Evolutionary conservation across 2,888 invertebrate species (phyloP).

Genomic region (Melinaea marsaeus): DNA sequence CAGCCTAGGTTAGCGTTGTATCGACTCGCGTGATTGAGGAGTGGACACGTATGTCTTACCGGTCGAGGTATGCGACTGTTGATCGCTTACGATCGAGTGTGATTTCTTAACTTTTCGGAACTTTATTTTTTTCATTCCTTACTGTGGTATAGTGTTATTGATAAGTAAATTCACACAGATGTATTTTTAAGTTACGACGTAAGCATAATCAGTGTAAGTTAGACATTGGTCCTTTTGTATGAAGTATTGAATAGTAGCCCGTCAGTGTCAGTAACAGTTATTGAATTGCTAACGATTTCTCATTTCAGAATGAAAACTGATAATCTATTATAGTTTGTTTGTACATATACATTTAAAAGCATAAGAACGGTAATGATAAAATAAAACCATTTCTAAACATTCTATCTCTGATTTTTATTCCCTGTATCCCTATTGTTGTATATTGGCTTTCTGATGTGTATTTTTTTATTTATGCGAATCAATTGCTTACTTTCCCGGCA

Average conservation of each 20-base stretch:
- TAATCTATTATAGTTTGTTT: conserved; percentile 75
- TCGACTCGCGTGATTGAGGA: conserved; percentile 45
- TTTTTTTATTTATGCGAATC: no score
- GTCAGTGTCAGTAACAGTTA: conserved; percentile 44
- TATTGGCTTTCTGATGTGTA: neutral
- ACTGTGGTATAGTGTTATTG: conserved; percentile 73
- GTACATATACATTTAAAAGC: conserved; percentile 76
- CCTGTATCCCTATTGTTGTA: neutral
- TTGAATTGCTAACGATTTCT: conserved; percentile 70
- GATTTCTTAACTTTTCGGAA: conserved; percentile 65
- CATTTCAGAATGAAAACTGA: conserved; percentile 70
- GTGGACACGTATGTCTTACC: conserved; percentile 48
- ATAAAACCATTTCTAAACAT: conserved; percentile 75
- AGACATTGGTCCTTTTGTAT: conserved; percentile 60
- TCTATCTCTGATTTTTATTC: conserved; percentile 39
- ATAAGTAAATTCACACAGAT: conserved; percentile 60
- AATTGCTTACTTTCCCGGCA: no score
- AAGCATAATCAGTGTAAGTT: conserved; percentile 71
- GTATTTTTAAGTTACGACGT: conserved; percentile 73
- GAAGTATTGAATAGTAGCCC: conserved; percentile 40
- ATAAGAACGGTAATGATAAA: conserved; percentile 76
- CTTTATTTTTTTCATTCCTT: conserved; percentile 71
- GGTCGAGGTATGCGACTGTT: conserved; percentile 48
- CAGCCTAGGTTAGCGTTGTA: conserved; percentile 68
- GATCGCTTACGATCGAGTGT: conserved; percentile 51